Percentiles rank a stretch among this genome's conserved stretches.
Conservation (phyloP, 35 echinoderm and acorn worm species). For the Amphiura filiformis region DNA sequence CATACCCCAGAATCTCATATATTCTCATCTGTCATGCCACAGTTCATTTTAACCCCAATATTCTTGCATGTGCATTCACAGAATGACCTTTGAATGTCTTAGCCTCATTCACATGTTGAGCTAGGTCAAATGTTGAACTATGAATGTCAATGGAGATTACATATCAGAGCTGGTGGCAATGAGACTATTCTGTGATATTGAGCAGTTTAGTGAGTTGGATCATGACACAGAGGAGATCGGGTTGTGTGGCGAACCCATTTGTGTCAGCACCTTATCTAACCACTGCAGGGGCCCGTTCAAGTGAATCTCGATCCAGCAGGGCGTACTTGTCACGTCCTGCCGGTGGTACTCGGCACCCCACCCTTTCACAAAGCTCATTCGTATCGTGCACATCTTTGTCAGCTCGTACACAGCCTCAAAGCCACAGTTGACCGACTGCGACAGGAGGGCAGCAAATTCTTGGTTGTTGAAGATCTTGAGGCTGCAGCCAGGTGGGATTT, state of each 20-base stretch:
- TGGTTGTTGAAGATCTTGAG: conserved; percentile 99
- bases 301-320: conserved; percentile 99
- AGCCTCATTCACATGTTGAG: not conserved
- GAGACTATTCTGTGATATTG: no score
- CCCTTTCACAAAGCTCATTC: conserved; percentile 99
- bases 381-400: conserved; percentile 99
- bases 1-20: no score
- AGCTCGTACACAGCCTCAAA: conserved; percentile 99
- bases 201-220: no score
- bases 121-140: not conserved
- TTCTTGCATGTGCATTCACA: not conserved
- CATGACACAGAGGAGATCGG: conserved; percentile 98
- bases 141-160: not conserved
- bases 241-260: conserved; percentile 95
- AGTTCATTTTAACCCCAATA: not conserved
- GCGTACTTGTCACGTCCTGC: conserved; percentile 96
- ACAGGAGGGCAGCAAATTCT: conserved; percentile 97
- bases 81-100: not conserved
- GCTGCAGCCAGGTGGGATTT: conserved; percentile 97
- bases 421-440: conserved; percentile 98
- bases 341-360: conserved; percentile 99
- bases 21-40: not conserved
- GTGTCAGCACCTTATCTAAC: conserved; percentile 97
- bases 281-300: conserved; percentile 97
- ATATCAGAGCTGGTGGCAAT: not conserved